Evolutionary conservation across 2,888 invertebrate genomes (phyloP), one percentile per base, ranked within the genome.

Genomic region (Malthinus seriepunctatus): DNA sequence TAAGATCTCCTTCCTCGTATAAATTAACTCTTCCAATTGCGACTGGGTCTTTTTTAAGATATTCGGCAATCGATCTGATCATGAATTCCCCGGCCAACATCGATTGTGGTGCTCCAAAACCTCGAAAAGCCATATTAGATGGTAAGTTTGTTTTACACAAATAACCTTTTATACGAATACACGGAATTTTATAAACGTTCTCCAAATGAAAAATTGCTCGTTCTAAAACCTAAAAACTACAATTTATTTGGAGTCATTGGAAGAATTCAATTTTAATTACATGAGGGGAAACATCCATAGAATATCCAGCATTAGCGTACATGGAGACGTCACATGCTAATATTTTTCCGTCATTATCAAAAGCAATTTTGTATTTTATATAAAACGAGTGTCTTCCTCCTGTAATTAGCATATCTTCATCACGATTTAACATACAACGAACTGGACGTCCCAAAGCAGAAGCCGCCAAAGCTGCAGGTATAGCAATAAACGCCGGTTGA

Each of bases 111-210:
- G 88, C 93, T 5, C 95, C 95, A 71, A 95, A 95, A 1, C 95
- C 95, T 69, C 97, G 82, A 72, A 96, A 97, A 0, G 97, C 97
- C 0, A 96, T 97, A 74, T 95, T 95, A 0, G 95, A 94, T 0
- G 95, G 88, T 47, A 93, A 76, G 80, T 97, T 95, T 0, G 97
- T 97, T 78, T 86, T 89, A 73, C 96, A 97, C 8, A 88, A 81
- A 71, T 85, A 85, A 0, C 91, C 91, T 7, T 81, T 83, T 0
- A 91, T 86, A 63, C 86, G 83, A 0, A 88, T 82, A 66, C 89
- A 87, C 0, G 90, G 90, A 62, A 95, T 86, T 65, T 84, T 84
- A 77, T 96, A 97, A 0, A 90, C 84, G 76, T 95, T 95, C 77
- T 91, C 89, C 65, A 88, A 86, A 73, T 93, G 93, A 55, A 89